Evolutionary conservation across 2,113 vertebrate genomes (phyloP), one percentile per base, ranked within the genome.

Genomic region (Poicephalus gulielmi): DNA sequence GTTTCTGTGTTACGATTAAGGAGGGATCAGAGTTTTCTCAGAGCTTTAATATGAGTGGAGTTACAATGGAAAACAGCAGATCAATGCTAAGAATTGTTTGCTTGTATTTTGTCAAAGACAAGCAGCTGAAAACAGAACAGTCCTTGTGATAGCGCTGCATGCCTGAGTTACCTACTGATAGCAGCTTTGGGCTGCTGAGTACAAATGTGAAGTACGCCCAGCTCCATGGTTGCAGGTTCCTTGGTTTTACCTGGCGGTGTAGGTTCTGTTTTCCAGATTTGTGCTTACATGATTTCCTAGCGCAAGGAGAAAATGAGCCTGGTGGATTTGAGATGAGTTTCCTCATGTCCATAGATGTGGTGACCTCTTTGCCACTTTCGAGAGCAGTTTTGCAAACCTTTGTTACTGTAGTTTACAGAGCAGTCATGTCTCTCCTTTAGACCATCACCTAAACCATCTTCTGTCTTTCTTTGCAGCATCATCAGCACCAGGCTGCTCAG

Each of bases 401-500:
- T 31, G 28, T 47, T n/a, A 17, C 0, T 0, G 17, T 55, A 11
- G 10, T 33, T 17, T 6, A 6, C 41, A 28, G 28, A 6, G 28
- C 15, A 41, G 23, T 3, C 1, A 0, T 12, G 9, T 60, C 17
- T 8, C 2, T 0, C 35, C 41, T 41, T 55, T 17, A 14, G 47
- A 50, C 31, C 35, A 4, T 60, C 73, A 69, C 41, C 63, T 76
- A 7, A 19, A 9, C 5, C 2, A 17, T 80, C 11, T 82, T 71
- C 79, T 86, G 3, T 86, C 66, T 86, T 71, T 41, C 62, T 50
- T 83, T 87, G 33, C 96, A 99, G 99, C 99, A 99, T 86, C 98
- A 98, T 79, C 99, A 99, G 97, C 99, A 99, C 97, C 99, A 98
- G 86, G 98, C 99, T 37, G 98, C 99, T 59, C 99, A 99, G 97